Conservation (phyloP, 2,797 vertebrate species). For the Notoglanidium macrostoma region DNA sequence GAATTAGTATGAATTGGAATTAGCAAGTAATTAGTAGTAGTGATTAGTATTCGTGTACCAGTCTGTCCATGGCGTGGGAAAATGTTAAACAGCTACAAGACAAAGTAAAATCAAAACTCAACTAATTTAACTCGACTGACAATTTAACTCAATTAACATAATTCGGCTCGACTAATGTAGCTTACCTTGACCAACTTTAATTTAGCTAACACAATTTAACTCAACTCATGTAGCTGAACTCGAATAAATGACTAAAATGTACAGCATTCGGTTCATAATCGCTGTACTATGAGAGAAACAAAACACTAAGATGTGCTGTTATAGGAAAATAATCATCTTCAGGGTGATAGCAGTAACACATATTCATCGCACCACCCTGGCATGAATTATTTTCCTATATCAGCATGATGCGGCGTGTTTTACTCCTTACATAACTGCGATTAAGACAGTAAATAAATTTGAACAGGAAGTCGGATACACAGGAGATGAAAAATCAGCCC, state of each 20-base stretch:
- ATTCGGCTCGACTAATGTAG: background rate
- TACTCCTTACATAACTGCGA: background rate
- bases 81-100: too few relatives aligned
- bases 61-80: too few relatives aligned
- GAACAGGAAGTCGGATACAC: background rate
- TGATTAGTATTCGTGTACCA: too few relatives aligned
- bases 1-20: too few relatives aligned
- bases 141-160: background rate
- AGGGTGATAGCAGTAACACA: background rate
- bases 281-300: background rate
- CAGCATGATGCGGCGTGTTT: background rate
- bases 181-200: background rate
- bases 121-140: background rate
- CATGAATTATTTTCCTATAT: background rate
- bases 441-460: background rate
- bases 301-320: background rate
- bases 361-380: background rate
- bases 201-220: background rate
- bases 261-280: background rate
- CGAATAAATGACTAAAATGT: background rate
- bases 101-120: too few relatives aligned
- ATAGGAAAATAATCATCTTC: background rate
- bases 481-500: constrained; percentile 4
- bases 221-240: background rate
- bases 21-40: too few relatives aligned